phyloP scores from a whole-genome alignment of 2,888 invertebrate species.

The Lepidocyrtoides sp. region DNA sequence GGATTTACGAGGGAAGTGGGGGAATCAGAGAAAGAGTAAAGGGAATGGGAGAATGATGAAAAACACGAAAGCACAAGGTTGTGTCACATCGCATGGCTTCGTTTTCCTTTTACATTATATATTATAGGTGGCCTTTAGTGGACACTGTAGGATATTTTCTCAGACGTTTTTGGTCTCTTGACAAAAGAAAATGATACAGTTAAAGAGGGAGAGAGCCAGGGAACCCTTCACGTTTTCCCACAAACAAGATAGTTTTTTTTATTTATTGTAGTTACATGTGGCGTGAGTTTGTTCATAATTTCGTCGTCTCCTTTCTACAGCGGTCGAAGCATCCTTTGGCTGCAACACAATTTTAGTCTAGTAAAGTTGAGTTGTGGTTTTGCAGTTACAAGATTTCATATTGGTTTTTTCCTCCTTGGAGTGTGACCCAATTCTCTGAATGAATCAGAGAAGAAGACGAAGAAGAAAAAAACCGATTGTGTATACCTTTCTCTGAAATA shows the following conservation, averaged over 20 bases:
- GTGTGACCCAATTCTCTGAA: conserved; percentile 68
- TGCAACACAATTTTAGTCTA: conserved; percentile 2
- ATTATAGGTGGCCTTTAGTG: no score
- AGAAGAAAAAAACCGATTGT: background rate
- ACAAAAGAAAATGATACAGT: background rate
- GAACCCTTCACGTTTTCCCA: background rate
- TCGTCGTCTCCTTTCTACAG: background rate
- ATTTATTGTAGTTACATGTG: background rate
- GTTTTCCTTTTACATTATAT: no score
- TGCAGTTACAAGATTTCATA: conserved; percentile 41
- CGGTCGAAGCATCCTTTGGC: background rate
- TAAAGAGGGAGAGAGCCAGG: no score
- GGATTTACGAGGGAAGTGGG: background rate
- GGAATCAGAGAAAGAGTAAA: conserved; percentile 1
- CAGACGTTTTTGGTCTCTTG: background rate
- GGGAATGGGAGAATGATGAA: conserved; percentile 30
- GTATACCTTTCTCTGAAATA: background rate
- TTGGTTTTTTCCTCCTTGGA: conserved; percentile 57
- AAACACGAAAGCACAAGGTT: background rate
- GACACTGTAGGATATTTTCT: background rate
- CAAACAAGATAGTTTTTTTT: conserved; percentile 4
- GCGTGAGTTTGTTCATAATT: background rate
- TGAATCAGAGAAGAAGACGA: conserved; percentile 36
- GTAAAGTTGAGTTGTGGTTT: conserved; percentile 19
- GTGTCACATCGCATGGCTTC: conserved; percentile 19